Evolutionary conservation across 2,888 invertebrate genomes (phyloP).

Genomic region (Leptopilina syphax): DNA sequence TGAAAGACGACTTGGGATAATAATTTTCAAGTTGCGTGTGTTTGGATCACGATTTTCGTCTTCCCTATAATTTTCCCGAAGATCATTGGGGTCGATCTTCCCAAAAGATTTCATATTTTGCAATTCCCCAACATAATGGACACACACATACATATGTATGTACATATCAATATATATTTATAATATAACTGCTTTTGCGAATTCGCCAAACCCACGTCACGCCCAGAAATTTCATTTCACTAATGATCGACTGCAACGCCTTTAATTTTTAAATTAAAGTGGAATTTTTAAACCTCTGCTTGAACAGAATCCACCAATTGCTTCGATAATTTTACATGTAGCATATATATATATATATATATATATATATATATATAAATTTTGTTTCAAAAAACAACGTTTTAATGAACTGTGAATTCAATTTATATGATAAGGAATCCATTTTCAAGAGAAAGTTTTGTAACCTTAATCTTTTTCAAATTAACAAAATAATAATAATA

Average conservation of each 20-base stretch:
- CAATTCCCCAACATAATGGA: conserved; percentile 2
- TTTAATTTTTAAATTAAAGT: conserved; percentile 33
- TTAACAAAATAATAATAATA: too few species aligned
- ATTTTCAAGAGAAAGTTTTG: background rate
- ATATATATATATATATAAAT: too few species aligned
- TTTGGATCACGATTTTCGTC: conserved; percentile 7
- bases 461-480: too few species aligned
- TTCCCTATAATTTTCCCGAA: conserved; percentile 31
- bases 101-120: conserved; percentile 7
- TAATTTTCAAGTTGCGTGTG: conserved; percentile 18
- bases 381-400: background rate
- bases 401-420: background rate
- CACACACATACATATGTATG: conserved; percentile 2
- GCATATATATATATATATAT: too few species aligned
- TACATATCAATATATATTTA: background rate
- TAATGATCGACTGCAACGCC: conserved; percentile 31
- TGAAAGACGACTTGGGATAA: background rate
- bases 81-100: conserved; percentile 39
- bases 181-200: conserved; percentile 21
- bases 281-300: conserved; percentile 32
- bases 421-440: conserved; percentile 13
- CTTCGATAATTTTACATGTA: background rate
- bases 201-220: conserved; percentile 35
- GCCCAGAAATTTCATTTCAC: conserved; percentile 38
- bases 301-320: conserved; percentile 13